phyloP scores from a whole-genome alignment of 2,113 vertebrate genomes.

The Ivindomyrus marchei region DNA sequence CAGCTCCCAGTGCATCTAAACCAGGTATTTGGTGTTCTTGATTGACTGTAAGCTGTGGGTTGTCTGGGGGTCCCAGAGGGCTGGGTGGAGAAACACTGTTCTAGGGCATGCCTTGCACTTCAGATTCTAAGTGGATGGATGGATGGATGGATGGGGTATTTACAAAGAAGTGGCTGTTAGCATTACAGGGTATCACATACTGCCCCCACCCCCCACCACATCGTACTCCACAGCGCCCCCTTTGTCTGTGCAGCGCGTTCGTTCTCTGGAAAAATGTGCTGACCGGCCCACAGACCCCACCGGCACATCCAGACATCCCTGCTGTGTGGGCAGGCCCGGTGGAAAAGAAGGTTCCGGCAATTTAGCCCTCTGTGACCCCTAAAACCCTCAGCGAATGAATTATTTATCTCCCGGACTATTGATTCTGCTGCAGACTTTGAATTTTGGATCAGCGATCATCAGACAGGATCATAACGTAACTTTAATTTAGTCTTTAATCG shows the following conservation, averaged over 20 bases:
- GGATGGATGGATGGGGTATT: background rate
- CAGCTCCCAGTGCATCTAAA: background rate
- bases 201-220: background rate
- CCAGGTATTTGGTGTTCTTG: background rate
- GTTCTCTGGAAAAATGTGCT: conserved; percentile 12
- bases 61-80: background rate
- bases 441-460: background rate
- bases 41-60: background rate
- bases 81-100: background rate
- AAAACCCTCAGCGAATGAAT: background rate
- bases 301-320: background rate
- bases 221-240: background rate
- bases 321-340: conserved; percentile 7
- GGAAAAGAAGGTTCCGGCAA: background rate
- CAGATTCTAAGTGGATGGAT: background rate
- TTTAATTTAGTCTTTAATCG: background rate
- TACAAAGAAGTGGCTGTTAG: background rate
- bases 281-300: background rate
- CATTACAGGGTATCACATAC: background rate
- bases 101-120: background rate
- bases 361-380: conserved; percentile 12
- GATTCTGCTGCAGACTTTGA: background rate
- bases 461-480: background rate
- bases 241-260: background rate
- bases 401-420: conserved; percentile 9